These are phyloP conservation scores for Dioctria linearis DNA, from an alignment of 2,888 invertebrate genomes.

Conservation along the genomic window DNA sequence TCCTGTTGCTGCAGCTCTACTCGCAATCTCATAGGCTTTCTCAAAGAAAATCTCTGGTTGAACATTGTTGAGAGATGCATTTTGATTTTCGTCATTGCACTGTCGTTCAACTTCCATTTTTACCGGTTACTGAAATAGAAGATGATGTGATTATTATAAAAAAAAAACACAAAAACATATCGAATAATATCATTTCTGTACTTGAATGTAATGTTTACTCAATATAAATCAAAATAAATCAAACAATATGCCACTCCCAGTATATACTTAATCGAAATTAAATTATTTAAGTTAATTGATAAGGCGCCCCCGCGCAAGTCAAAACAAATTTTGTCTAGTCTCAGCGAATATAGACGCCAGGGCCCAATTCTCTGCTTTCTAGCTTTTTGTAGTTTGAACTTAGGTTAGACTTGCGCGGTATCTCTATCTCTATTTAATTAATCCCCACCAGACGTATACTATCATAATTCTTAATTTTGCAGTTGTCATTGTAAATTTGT, in stretches of 20 bases:
- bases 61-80: not conserved
- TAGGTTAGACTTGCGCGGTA: slow-evolving; percentile 4
- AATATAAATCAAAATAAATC: slow-evolving; percentile 19
- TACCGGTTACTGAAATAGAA: slow-evolving; percentile 8
- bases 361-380: too few relatives aligned
- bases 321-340: slow-evolving; percentile 46
- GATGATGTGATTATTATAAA: too few relatives aligned
- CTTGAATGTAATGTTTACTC: slow-evolving; percentile 20
- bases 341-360: slow-evolving; percentile 5
- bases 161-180: not conserved
- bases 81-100: slow-evolving; percentile 8
- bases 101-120: slow-evolving; percentile 31
- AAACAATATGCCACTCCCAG: not conserved
- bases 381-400: slow-evolving; percentile 39
- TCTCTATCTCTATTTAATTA: not conserved
- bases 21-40: slow-evolving; percentile 62
- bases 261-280: not conserved
- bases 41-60: slow-evolving; percentile 57
- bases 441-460: not conserved
- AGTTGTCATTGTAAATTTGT: not conserved
- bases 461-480: too few relatives aligned
- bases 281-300: slow-evolving; percentile 30
- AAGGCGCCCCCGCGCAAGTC: slow-evolving; percentile 17
- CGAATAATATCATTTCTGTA: not conserved
- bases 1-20: slow-evolving; percentile 65